phyloP scores from a whole-genome alignment of 2,888 invertebrate species.

The Stenchaetothrips biformis region DNA sequence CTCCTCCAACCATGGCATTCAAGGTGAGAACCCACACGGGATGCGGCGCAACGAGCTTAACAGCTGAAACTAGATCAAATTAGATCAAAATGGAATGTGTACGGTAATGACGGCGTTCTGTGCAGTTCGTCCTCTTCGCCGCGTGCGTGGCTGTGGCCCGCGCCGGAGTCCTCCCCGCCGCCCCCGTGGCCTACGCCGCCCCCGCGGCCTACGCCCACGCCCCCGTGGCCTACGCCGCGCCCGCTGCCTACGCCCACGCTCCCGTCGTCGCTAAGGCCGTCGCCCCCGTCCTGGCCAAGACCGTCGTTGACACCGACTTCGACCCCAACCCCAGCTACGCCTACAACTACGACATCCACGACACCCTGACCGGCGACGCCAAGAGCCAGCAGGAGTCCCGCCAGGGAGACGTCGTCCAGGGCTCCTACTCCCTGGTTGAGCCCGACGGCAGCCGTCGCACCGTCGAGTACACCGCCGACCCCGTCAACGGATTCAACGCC shows the following conservation, averaged over 20 bases:
- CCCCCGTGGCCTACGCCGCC: constrained; percentile 29
- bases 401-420: constrained; percentile 53
- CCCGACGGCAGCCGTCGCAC: constrained; percentile 54
- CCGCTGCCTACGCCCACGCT: no score
- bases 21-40: background rate
- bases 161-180: constrained; percentile 31
- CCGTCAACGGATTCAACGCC: constrained; percentile 56
- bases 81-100: background rate
- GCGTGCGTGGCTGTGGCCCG: constrained; percentile 37
- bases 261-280: background rate
- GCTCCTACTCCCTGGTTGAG: constrained; percentile 53
- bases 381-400: constrained; percentile 54
- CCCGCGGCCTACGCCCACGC: constrained; percentile 21
- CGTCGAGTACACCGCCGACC: constrained; percentile 56
- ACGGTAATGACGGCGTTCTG: no score
- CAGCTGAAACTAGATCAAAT: background rate
- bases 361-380: constrained; percentile 52
- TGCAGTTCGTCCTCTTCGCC: constrained; percentile 37
- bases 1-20: background rate
- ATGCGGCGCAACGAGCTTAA: background rate
- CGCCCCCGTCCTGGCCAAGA: constrained; percentile 32
- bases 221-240: background rate
- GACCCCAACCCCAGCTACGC: constrained; percentile 55
- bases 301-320: constrained; percentile 41
- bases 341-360: constrained; percentile 54